These are phyloP conservation scores for Xiphophorus hellerii DNA, from an alignment of 2,113 vertebrate genomes.

Conservation along the genomic window DNA sequence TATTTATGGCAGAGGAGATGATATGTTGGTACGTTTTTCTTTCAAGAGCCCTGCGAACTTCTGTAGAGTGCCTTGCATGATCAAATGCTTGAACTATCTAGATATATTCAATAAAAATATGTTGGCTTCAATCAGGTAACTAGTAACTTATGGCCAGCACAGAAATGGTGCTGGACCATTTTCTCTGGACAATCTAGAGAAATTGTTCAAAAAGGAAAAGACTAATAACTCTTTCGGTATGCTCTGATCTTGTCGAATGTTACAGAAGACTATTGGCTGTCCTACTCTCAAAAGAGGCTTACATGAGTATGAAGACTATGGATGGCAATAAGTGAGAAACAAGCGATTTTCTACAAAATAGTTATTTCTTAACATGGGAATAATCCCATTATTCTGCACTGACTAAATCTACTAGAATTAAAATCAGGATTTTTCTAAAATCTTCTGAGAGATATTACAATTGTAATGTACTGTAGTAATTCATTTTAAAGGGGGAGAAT, in stretches of 20 bases:
- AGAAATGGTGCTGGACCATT: too few species aligned
- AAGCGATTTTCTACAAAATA: too few species aligned
- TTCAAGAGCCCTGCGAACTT: background rate
- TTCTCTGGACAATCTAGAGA: background rate
- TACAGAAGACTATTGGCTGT: background rate
- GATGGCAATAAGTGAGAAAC: too few species aligned
- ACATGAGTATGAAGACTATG: background rate
- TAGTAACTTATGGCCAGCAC: background rate
- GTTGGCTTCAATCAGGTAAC: too few species aligned
- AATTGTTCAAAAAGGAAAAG: background rate
- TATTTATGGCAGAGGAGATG: background rate
- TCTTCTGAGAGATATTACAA: background rate
- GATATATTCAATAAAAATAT: too few species aligned
- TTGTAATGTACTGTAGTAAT: too few species aligned
- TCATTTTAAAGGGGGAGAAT: too few species aligned
- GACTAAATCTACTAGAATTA: too few species aligned
- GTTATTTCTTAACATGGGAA: too few species aligned
- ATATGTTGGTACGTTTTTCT: background rate
- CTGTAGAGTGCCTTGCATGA: background rate
- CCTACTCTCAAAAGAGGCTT: background rate
- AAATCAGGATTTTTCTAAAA: background rate
- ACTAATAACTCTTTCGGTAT: too few species aligned
- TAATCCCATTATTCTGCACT: too few species aligned
- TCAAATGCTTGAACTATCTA: background rate
- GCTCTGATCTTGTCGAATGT: too few species aligned